Evolutionary conservation across 2,113 vertebrate genomes (phyloP), one percentile per base, ranked within the genome.

Genomic region (Lonchura striata): DNA sequence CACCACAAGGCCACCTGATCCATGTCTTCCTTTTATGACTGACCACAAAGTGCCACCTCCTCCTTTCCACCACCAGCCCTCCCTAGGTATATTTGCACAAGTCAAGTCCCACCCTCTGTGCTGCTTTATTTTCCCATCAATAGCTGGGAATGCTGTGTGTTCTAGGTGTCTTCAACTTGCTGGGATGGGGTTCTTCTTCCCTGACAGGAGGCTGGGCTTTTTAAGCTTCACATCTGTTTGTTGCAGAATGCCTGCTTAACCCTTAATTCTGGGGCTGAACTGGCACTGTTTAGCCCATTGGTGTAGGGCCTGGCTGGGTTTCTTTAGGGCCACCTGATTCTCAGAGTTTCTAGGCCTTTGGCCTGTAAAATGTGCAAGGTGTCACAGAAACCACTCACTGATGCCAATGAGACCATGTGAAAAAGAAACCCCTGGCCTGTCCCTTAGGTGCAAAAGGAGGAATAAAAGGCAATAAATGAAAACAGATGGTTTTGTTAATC

Each of bases 71-170:
- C 41, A 50, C 46, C 49, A 79, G 30, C 53, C 53, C 61, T 86
- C 83, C 91, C 70, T 95, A 41, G 46, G 69, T 82, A 30, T 96
- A 85, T 95, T 95, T 96, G 77, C 70, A 64, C 91, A 92, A 90
- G 50, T 66, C 2, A 13, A 23, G 54, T 76, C 71, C 25, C 33
- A 66, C 79, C 52, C 33, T 66, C 39, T 44, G 20, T 54, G 44
- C 61, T 74, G 23, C 49, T 65, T 78, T 47, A 28, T 90, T 81
- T 86, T 54, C 7, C 71, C 22, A 12, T 24, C 2, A 10, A 24
- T n/a, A 33, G 22, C 49, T 82, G 49, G 13, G 19, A 70, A 37
- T 2, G 0, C n/a, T 41, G 27, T 53, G 24, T 37, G 17, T 4
- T 53, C 74, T 57, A 39, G 25, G 39, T 57, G 39, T 47, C 91